Evolutionary conservation across 2,113 vertebrate genomes (phyloP).

Genomic region (Notiomystis cincta): DNA sequence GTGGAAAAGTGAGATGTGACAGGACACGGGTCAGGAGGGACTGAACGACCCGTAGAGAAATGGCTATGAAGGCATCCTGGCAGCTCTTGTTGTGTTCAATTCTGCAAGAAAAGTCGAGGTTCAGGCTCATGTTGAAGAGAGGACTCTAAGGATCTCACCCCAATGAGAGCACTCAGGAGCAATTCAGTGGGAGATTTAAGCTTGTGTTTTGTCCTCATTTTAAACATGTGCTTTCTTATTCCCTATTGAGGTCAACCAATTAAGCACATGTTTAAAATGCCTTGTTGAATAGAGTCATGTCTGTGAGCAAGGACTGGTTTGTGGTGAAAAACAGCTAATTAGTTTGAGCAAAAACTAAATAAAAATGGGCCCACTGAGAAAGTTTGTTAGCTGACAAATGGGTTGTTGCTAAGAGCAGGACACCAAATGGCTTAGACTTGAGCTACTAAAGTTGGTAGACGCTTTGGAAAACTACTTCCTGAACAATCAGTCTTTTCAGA

Average conservation of each 20-base stretch:
- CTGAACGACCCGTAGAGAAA: background rate
- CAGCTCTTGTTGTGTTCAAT: background rate
- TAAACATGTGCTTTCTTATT: background rate
- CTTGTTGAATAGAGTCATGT: background rate
- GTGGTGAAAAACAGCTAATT: background rate
- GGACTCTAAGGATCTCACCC: background rate
- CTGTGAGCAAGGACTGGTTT: background rate
- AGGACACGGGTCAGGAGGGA: background rate
- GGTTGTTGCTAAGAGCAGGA: background rate
- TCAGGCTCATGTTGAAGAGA: background rate
- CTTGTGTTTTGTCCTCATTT: background rate
- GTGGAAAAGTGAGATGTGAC: slow-evolving; percentile 8
- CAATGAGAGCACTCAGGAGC: background rate
- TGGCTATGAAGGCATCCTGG: background rate
- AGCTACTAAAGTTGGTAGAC: background rate
- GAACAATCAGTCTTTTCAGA: background rate
- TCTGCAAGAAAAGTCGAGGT: background rate
- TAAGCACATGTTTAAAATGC: slow-evolving; percentile 20
- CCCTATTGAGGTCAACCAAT: background rate
- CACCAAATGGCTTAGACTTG: background rate
- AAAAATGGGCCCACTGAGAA: background rate
- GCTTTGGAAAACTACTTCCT: background rate
- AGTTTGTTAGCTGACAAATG: background rate
- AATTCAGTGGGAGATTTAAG: background rate
- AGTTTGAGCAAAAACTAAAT: background rate